Conservation (phyloP, 2,797 vertebrate species). For the Labeo calbasu region DNA sequence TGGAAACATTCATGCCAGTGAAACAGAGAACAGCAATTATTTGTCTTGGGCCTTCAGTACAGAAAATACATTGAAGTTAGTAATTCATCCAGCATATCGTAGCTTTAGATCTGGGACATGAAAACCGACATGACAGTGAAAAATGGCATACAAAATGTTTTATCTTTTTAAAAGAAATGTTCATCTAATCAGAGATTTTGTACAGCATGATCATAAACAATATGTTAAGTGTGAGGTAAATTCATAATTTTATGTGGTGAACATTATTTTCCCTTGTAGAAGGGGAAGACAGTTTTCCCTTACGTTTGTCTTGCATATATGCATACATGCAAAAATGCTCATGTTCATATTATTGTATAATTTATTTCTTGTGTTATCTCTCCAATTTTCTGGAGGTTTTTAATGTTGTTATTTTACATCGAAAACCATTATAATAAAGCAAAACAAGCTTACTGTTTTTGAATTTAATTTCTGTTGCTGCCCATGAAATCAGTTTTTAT, state of each 20-base stretch:
- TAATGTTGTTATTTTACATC: slow-evolving; percentile 49
- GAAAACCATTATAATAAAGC: slow-evolving; percentile 21
- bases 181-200: not conserved
- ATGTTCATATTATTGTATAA: slow-evolving; percentile 14
- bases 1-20: not conserved
- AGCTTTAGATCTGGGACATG: not conserved
- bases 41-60: not conserved
- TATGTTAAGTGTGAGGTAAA: not conserved
- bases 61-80: not conserved
- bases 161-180: not conserved
- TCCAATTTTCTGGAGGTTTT: slow-evolving; percentile 68
- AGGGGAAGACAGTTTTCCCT: not conserved
- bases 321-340: not conserved
- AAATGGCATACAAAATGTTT: not conserved
- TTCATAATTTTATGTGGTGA: not conserved
- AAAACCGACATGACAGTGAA: not conserved
- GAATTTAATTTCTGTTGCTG: not conserved
- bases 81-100: not conserved
- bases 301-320: slow-evolving; percentile 13
- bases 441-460: not conserved
- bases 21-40: not conserved
- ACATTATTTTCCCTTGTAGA: not conserved
- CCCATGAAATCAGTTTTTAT: not conserved
- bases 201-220: not conserved
- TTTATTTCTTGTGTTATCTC: slow-evolving; percentile 67